A percentile compares a stretch with the other conserved stretches of the same genome.
These are phyloP conservation scores for Cottoperca gobio DNA, from an alignment of 2,797 vertebrate species.

Conservation along the genomic window DNA sequence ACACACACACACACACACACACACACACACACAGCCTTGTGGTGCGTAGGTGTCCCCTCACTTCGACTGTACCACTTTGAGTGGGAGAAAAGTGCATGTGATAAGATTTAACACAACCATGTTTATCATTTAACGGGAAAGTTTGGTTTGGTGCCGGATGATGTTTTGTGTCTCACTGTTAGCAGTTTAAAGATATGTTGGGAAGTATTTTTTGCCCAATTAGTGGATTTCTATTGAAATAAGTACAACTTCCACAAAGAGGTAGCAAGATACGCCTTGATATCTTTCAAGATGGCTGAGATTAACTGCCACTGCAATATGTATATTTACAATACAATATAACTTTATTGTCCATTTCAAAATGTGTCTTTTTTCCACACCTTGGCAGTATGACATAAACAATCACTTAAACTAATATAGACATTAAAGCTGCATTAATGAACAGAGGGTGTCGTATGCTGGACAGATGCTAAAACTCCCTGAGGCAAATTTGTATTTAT, in stretches of 20 bases:
- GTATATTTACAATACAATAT: not conserved
- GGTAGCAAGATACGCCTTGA: not conserved
- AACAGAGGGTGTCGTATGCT: no score
- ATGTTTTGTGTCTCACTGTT: not conserved
- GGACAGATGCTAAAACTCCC: no score
- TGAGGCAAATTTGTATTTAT: no score
- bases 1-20: slow-evolving; percentile 9
- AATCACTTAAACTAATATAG: not conserved
- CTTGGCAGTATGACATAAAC: not conserved
- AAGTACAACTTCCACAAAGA: not conserved
- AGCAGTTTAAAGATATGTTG: not conserved
- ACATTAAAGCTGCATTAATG: not conserved
- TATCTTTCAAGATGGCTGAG: not conserved
- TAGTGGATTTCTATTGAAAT: not conserved
- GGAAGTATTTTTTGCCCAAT: not conserved
- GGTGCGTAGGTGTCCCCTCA: slow-evolving; percentile 12
- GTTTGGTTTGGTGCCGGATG: not conserved
- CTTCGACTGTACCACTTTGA: not conserved
- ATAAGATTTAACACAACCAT: not conserved
- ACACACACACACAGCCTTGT: not conserved
- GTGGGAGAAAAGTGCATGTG: slow-evolving; percentile 25
- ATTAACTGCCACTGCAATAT: not conserved
- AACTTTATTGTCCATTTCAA: not conserved
- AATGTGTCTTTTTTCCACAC: not conserved
- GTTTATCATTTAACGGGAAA: not conserved